Base-by-base conservation (phyloP, 2,888 invertebrate genomes). In the Lasius fuliginosus region DNA sequence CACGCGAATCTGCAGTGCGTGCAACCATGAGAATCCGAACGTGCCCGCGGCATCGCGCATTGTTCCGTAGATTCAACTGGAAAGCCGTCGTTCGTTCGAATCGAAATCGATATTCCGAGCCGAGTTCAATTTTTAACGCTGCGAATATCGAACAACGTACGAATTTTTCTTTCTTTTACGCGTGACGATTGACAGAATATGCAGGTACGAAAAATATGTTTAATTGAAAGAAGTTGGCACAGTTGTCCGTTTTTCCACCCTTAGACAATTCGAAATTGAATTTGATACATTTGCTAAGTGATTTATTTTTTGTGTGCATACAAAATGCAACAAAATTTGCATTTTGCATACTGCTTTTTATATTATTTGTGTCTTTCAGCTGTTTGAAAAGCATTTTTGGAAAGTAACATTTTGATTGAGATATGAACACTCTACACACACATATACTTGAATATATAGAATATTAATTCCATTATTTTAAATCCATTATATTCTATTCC, bases 31-130 rank as follows among this genome's bases (percentile, higher is more conserved):
- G 75, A 76, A 69, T 77, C 69, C 42, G 56, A 77, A 77, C 53
- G 58, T 77, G 88, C 83, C 83, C 86, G 65, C 84, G 69, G 58
- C 60, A 65, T 27, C 56, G 30, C 64, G 40, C 82, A n/a, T 65
- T 62, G 64, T 77, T 62, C 69, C 73, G 65, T 77, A 83, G 81
- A 87, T 77, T 11, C 69, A 30, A 12, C 30, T 27, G 76, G 15
- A 40, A 40, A 40, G 56, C 23, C 42, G 56, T 36, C 73, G 23
- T 40, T 49, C 60, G n/a, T 62, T 62, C 15, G 53, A 56, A 76
- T 42, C 40, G 40, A 71, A 42, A 58, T 15, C n/a, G 77, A 62
- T 12, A 56, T 18, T 9, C 27, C 40, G n/a, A 36, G 40, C 4
- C 46, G 42, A 46, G 40, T 5, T 30, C 40, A 69, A 69, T 58